phyloP scores from a whole-genome alignment of 2,888 invertebrate genomes.

The Coenonympha glycerion region DNA sequence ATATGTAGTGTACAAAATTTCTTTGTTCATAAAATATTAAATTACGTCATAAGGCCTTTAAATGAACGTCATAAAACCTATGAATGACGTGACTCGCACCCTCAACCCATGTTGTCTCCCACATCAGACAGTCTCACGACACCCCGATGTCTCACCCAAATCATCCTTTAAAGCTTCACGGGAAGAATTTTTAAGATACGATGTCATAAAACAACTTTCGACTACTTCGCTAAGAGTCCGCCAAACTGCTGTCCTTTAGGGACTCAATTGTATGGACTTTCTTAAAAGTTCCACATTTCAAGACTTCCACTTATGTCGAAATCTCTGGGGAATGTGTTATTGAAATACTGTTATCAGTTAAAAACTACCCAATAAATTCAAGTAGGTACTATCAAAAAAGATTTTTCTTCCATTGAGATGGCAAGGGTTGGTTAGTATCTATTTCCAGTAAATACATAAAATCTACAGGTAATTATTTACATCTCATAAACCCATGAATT shows the following conservation, averaged over 20 bases:
- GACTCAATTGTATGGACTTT: slow-evolving; percentile 36
- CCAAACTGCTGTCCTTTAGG: slow-evolving; percentile 35
- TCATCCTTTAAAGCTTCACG: not conserved
- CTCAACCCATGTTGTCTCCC: not conserved
- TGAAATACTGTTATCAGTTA: slow-evolving; percentile 38
- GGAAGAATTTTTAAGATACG: slow-evolving; percentile 29
- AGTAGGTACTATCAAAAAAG: not conserved
- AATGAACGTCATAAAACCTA: not conserved
- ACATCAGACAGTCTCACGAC: not conserved
- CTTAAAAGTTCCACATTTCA: slow-evolving; percentile 62
- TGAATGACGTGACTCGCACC: not conserved
- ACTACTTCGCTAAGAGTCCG: slow-evolving; percentile 30
- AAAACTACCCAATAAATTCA: not conserved
- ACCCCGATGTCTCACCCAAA: not conserved
- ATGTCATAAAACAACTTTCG: slow-evolving; percentile 41
- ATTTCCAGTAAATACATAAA: too few relatives aligned
- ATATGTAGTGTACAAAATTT: too few relatives aligned
- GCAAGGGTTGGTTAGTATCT: too few relatives aligned
- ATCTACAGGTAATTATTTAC: too few relatives aligned
- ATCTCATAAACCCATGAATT: too few relatives aligned
- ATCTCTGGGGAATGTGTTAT: slow-evolving; percentile 48
- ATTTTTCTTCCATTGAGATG: too few relatives aligned
- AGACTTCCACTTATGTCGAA: slow-evolving; percentile 53
- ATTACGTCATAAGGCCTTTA: not conserved
- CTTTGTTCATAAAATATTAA: too few relatives aligned